Base-by-base conservation (phyloP, 2,888 invertebrate species). In the Plebejus melissa region DNA sequence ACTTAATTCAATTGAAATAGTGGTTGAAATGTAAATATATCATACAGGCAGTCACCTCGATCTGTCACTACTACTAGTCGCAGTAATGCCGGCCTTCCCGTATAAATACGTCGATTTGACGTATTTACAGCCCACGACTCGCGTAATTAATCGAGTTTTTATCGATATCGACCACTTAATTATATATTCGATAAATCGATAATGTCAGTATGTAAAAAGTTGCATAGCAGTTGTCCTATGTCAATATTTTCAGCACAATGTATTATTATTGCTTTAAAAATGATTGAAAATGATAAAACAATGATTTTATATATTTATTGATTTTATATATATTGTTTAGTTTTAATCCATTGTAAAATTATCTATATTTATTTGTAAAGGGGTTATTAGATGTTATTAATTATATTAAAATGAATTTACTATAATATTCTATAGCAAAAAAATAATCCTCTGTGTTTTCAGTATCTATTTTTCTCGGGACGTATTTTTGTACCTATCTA, bases 1-100 rank as follows among this genome's bases (percentile, higher is more conserved):
- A 54, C 54, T 72, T 28, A 72, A 72, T 72, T 72, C 72, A 54
- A 72, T 72, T 72, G 72, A 72, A 72, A 72, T 72, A 72, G 72
- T 50, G 50, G 50, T 72, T 36, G 72, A 54, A 72, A 54, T 54
- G 50, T 54, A 54, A 41, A 74, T 77, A 77, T 78, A 78, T 78
- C 78, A 76, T 75, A 77, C 60, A 86, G 87, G 84, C 88, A 88
- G 88, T 88, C 85, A 85, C 87, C 88, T 87, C 86, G 85, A 87
- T 87, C 86, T 85, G 87, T 88, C 88, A 83, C 75, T 80, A 58
- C 69, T 60, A 57, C 75, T 69, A 69, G 57, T 57, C n/a, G 41
- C 81, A 80, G 83, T 88, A 89, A 88, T 89, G 88, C 85, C 82
- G 80, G 80, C 79, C 79, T 76, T 81, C 82, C 83, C 84, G 72